Percentiles rank a stretch among this genome's conserved stretches.
These are phyloP conservation scores for Takifugu flavidus DNA, from an alignment of 2,113 vertebrate species.

Conservation along the genomic window DNA sequence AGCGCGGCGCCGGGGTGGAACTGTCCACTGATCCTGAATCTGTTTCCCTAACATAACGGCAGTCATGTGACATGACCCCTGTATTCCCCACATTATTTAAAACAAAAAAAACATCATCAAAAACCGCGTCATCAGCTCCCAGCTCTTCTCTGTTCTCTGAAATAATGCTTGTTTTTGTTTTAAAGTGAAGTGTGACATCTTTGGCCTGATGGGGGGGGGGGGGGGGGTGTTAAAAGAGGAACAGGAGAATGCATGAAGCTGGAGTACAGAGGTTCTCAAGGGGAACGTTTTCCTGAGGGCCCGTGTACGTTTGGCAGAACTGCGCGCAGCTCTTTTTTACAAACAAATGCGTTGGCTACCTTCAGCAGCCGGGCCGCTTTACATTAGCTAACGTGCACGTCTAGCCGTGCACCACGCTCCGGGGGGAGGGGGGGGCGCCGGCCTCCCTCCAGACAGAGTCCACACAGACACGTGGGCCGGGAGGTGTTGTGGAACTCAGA, in stretches of 20 bases:
- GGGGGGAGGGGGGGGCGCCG: too few species aligned
- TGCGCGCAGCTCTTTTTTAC: conserved; percentile 9
- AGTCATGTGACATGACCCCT: conserved; percentile 4
- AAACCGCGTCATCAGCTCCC: background rate
- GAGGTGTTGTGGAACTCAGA: conserved; percentile 66
- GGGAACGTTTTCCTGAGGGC: conserved; percentile 10
- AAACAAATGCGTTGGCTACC: conserved; percentile 1
- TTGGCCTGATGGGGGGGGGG: background rate
- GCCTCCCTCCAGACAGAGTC: too few species aligned
- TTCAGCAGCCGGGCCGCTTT: conserved; percentile 13
- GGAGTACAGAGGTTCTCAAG: background rate
- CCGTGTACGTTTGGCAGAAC: conserved; percentile 2
- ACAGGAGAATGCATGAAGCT: background rate
- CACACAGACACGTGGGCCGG: conserved; percentile 19
- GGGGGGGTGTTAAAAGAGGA: conserved; percentile 12
- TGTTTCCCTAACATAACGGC: conserved; percentile 11
- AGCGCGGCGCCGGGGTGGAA: conserved; percentile 2
- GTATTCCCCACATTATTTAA: conserved; percentile 5
- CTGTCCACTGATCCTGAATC: background rate
- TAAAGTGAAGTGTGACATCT: too few species aligned
- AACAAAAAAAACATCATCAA: too few species aligned
- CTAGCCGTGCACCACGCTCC: conserved; percentile 5
- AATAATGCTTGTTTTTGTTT: background rate
- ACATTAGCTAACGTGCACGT: conserved; percentile 21
- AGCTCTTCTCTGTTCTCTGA: background rate